Evolutionary conservation across 2,113 vertebrate genomes (phyloP).

Genomic region (Sylvicapra grimmia): DNA sequence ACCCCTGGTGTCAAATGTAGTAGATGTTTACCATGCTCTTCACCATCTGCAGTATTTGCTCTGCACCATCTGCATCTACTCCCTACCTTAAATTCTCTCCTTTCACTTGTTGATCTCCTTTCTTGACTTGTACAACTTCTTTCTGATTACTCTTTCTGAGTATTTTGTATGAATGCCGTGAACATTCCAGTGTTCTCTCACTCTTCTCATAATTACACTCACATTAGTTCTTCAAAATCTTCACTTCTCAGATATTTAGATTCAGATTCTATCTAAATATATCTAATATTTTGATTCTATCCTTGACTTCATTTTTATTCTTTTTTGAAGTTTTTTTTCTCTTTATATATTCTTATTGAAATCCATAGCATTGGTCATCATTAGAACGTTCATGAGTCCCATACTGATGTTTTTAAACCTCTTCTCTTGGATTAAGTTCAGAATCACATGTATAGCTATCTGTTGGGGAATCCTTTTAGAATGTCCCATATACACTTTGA

Average conservation of each 20-base stretch:
- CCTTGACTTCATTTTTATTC: neutral
- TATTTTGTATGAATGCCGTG: neutral
- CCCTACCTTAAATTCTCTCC: neutral
- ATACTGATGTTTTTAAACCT: neutral
- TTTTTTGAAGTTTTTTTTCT: neutral
- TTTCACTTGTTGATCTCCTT: neutral
- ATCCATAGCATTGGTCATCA: neutral
- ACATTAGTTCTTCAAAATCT: neutral
- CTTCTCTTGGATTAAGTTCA: neutral
- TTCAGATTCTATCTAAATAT: neutral
- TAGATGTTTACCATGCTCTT: neutral
- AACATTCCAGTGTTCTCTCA: neutral
- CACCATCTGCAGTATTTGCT: neutral
- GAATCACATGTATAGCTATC: neutral
- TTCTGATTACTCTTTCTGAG: neutral
- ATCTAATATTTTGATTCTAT: neutral
- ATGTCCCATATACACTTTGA: neutral
- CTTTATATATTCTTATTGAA: neutral
- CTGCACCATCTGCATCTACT: too few relatives aligned
- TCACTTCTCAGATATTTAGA: neutral
- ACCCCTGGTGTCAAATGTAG: neutral
- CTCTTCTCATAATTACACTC: neutral
- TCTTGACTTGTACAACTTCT: neutral
- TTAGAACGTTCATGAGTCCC: neutral
- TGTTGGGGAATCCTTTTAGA: neutral